phyloP scores from a whole-genome alignment of 1,140 invertebrate genomes.

The Propsilocerus akamusi region DNA sequence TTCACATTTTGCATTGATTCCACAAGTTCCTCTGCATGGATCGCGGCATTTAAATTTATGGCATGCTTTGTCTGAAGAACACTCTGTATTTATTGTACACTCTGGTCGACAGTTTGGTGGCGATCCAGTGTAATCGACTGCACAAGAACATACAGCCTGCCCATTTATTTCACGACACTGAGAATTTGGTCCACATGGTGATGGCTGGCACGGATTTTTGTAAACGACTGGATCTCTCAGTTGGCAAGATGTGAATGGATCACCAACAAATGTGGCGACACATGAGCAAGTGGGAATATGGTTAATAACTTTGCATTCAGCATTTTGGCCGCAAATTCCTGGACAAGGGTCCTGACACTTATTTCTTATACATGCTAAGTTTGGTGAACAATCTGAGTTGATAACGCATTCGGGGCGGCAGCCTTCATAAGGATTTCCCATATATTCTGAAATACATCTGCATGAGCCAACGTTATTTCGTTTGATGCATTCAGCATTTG shows the following conservation, averaged over 20 bases:
- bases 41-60: conserved; percentile 40
- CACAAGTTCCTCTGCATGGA: conserved; percentile 36
- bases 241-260: conserved; percentile 45
- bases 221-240: conserved; percentile 32
- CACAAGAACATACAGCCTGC: conserved; percentile 38
- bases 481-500: conserved; percentile 58
- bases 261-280: conserved; percentile 44
- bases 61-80: conserved; percentile 36
- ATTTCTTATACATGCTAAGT: conserved; percentile 45
- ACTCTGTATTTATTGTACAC: conserved; percentile 42
- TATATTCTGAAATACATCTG: conserved; percentile 48
- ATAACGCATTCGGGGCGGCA: conserved; percentile 55
- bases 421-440: conserved; percentile 54
- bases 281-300: conserved; percentile 59
- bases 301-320: conserved; percentile 40
- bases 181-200: conserved; percentile 32
- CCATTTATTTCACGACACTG: conserved; percentile 26
- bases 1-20: conserved; percentile 30
- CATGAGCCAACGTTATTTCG: conserved; percentile 58
- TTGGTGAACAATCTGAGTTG: conserved; percentile 42
- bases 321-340: conserved; percentile 45
- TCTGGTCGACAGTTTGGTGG: conserved; percentile 39
- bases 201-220: conserved; percentile 34
- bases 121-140: conserved; percentile 32
- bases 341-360: conserved; percentile 53